Conservation (phyloP, 2,797 vertebrate species). For the Clarias laeviceps region DNA sequence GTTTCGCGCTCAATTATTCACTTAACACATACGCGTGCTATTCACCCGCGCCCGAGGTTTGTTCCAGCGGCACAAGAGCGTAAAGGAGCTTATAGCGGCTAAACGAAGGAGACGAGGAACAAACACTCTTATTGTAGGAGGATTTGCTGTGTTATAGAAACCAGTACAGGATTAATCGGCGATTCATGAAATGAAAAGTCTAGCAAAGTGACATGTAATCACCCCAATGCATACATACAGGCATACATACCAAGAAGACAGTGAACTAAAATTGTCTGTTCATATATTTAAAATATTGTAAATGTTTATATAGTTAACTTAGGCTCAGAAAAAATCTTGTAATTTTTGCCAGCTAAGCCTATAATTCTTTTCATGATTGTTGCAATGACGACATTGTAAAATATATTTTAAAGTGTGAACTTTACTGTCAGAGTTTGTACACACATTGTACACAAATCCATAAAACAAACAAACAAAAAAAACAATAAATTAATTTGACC, state of each 20-base stretch:
- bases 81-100: slow-evolving; percentile 63
- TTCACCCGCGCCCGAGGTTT: slow-evolving; percentile 66
- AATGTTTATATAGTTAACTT: neutral
- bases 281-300: neutral
- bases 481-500: slow-evolving; percentile 97
- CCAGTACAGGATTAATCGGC: slow-evolving; percentile 55
- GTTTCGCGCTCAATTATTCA: slow-evolving; percentile 73
- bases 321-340: neutral
- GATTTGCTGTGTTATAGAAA: slow-evolving; percentile 59
- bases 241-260: neutral
- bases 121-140: slow-evolving; percentile 62
- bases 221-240: slow-evolving; percentile 13
- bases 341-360: neutral
- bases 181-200: slow-evolving; percentile 58
- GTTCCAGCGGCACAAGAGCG: slow-evolving; percentile 62
- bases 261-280: neutral
- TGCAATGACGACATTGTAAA: slow-evolving; percentile 50
- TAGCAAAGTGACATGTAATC: slow-evolving; percentile 30
- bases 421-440: slow-evolving; percentile 92
- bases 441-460: slow-evolving; percentile 89
- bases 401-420: slow-evolving; percentile 86
- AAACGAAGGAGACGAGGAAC: slow-evolving; percentile 66
- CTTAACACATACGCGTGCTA: slow-evolving; percentile 69
- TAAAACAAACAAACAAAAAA: slow-evolving; percentile 77
- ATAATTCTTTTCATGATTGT: neutral